Conservation (phyloP, 2,113 vertebrate species). For the Myiozetetes cayanensis region DNA sequence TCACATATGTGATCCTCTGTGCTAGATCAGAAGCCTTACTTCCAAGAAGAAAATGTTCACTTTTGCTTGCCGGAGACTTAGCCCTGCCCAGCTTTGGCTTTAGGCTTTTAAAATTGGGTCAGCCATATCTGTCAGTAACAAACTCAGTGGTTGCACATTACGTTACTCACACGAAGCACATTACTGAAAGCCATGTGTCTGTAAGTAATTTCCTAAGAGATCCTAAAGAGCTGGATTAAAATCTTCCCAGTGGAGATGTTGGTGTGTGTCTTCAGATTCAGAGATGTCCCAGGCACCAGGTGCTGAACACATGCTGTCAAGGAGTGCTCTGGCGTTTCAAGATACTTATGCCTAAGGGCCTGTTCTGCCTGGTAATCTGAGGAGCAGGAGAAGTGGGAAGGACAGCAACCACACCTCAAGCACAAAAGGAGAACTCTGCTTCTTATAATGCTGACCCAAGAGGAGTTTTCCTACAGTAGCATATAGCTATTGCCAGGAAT, state of each 20-base stretch:
- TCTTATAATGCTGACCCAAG: background rate
- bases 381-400: background rate
- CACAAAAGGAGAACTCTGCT: background rate
- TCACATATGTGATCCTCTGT: background rate
- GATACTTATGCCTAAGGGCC: background rate
- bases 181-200: background rate
- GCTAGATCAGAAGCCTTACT: background rate
- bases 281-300: background rate
- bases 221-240: background rate
- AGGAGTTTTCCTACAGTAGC: background rate
- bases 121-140: background rate
- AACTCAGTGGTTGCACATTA: background rate
- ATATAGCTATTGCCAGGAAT: background rate
- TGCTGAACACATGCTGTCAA: background rate
- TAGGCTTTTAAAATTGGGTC: background rate
- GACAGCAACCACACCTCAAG: background rate
- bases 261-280: background rate
- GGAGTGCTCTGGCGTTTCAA: background rate
- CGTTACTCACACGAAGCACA: background rate
- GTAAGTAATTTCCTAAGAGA: background rate
- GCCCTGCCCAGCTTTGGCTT: background rate
- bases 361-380: background rate
- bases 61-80: background rate
- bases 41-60: background rate
- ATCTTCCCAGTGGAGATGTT: background rate